Evolutionary conservation across 92 coral and sea anemone species (phyloP).

Genomic region (Palythoa caribaeorum): DNA sequence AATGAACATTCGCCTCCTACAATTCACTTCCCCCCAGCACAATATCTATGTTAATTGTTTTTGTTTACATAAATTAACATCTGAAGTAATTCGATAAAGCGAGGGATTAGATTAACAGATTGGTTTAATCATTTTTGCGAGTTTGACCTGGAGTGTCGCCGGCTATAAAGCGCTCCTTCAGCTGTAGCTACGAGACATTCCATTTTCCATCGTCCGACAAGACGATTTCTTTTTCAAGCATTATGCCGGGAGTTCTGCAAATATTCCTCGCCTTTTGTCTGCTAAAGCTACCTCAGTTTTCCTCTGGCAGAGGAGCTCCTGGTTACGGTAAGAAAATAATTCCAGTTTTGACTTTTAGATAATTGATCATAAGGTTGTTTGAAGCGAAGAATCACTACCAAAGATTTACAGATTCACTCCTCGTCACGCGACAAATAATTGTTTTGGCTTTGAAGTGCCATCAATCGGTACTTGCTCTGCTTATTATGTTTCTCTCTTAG

Average conservation of each 20-base stretch:
- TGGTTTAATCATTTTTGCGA: too few species aligned
- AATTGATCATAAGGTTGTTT: neutral
- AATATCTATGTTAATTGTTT: too few species aligned
- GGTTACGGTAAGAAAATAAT: slow-evolving; percentile 17
- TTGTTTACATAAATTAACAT: too few species aligned
- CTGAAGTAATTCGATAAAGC: too few species aligned
- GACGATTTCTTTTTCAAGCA: neutral
- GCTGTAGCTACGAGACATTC: neutral
- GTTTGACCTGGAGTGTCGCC: neutral
- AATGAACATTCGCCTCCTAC: too few species aligned
- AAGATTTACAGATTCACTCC: too few species aligned
- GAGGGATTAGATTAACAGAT: too few species aligned
- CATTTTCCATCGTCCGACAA: neutral
- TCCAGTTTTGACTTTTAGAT: neutral
- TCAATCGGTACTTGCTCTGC: too few species aligned
- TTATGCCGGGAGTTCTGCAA: slow-evolving; percentile 2
- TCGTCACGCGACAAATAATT: too few species aligned
- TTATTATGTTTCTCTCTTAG: too few species aligned
- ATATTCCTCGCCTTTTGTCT: slow-evolving; percentile 9
- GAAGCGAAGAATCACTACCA: neutral
- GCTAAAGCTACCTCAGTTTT: slow-evolving; percentile 5
- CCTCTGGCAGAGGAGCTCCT: slow-evolving; percentile 4
- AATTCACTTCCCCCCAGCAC: too few species aligned
- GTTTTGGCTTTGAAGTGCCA: too few species aligned
- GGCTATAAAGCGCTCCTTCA: neutral